Evolutionary conservation across 1,140 invertebrate genomes (phyloP).

Genomic region (Temnothorax curvispinosus): DNA sequence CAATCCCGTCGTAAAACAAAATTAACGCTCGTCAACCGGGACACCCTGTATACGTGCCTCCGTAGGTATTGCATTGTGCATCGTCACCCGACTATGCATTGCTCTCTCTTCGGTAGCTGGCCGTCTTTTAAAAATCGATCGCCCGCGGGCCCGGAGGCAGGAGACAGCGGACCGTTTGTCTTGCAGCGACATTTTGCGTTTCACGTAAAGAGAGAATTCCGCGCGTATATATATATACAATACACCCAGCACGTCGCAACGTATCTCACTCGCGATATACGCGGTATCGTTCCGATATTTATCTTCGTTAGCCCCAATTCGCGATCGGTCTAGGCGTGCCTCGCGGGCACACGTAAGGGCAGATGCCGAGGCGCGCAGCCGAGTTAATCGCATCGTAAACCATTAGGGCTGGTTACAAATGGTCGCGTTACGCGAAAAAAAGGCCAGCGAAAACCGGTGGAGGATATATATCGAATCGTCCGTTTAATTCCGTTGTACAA

Average conservation of each 20-base stretch:
- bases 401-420: constrained; percentile 51
- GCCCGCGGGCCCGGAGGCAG: not conserved
- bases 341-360: constrained; percentile 23
- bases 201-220: constrained; percentile 19
- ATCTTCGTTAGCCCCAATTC: constrained; percentile 59
- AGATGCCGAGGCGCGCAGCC: constrained; percentile 5
- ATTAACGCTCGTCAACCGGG: not conserved
- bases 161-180: constrained; percentile 37
- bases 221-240: not conserved
- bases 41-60: not conserved
- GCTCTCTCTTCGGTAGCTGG: not conserved
- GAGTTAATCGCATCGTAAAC: constrained; percentile 55
- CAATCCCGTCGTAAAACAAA: not conserved
- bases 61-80: constrained; percentile 26
- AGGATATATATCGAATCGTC: not conserved
- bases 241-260: not conserved
- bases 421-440: constrained; percentile 34
- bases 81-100: constrained; percentile 28
- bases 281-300: constrained; percentile 40
- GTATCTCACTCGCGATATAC: constrained; percentile 13
- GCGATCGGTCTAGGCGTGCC: constrained; percentile 9
- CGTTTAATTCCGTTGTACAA: constrained; percentile 10
- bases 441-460: not conserved
- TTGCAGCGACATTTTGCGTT: constrained; percentile 50
- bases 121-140: constrained; percentile 53